Evolutionary conservation across 2,888 invertebrate species (phyloP).

Genomic region (Machimus rusticus): DNA sequence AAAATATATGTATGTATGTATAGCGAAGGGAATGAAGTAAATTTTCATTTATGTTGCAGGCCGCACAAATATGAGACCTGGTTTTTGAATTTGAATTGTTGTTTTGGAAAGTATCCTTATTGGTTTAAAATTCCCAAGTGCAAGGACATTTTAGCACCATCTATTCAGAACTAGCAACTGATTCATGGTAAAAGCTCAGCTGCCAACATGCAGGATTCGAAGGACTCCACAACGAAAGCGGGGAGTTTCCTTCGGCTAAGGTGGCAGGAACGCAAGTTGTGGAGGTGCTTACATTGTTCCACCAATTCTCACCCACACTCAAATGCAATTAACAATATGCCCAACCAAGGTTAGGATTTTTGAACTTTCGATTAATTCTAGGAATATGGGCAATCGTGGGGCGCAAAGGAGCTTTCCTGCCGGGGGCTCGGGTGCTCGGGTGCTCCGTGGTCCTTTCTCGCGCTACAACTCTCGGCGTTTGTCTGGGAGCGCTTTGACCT

Average conservation of each 20-base stretch:
- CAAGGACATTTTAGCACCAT: background rate
- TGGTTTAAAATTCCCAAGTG: background rate
- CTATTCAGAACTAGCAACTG: background rate
- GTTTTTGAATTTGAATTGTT: background rate
- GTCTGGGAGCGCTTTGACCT: background rate
- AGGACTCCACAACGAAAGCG: background rate
- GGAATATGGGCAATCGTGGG: background rate
- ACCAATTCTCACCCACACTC: background rate
- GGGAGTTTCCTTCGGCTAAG: background rate
- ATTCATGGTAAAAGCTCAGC: background rate
- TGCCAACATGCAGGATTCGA: background rate
- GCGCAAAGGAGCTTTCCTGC: background rate
- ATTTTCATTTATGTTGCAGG: too few species aligned
- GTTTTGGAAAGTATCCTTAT: background rate
- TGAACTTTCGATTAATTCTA: background rate
- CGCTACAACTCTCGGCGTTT: background rate
- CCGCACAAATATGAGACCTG: too few species aligned
- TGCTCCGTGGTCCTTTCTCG: background rate
- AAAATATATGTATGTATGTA: too few species aligned
- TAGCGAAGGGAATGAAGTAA: too few species aligned
- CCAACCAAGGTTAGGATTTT: conserved; percentile 5
- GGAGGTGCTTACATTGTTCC: background rate
- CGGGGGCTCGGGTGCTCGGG: background rate
- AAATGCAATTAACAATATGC: background rate
- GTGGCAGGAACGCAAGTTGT: background rate